A percentile compares a stretch with the other conserved stretches of the same genome.
Evolutionary conservation across 2,113 vertebrate genomes (phyloP).

Genomic region (Acanthochromis polyacanthus): DNA sequence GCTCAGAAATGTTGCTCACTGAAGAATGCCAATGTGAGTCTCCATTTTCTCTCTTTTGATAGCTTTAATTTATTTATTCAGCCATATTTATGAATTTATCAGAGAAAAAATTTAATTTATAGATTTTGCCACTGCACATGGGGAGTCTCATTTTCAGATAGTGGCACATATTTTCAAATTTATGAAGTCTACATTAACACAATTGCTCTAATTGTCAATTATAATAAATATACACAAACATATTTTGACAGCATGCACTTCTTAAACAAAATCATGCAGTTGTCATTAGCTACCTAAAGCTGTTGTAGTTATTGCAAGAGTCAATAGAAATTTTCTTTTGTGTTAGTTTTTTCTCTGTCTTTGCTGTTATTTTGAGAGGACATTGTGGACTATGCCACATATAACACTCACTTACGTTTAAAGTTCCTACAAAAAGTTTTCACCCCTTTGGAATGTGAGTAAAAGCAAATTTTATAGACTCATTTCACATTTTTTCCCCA

Average conservation of each 20-base stretch:
- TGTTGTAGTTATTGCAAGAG: no score
- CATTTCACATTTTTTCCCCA: no score
- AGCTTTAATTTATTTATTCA: neutral
- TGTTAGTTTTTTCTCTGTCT: no score
- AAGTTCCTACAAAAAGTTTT: no score
- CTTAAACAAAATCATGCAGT: neutral
- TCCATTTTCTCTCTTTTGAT: no score
- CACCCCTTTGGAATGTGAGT: no score
- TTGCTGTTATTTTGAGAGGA: no score
- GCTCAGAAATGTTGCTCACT: neutral
- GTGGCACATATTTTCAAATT: neutral
- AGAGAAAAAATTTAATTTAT: neutral
- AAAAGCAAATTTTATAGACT: no score
- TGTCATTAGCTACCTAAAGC: neutral
- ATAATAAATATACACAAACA: neutral
- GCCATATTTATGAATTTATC: neutral
- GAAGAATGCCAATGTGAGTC: neutral
- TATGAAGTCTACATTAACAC: neutral
- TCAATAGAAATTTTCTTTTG: no score
- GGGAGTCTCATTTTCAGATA: neutral
- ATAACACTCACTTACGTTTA: no score
- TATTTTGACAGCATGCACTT: neutral
- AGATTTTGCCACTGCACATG: neutral
- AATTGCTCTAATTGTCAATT: neutral
- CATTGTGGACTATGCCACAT: no score